Conservation (phyloP, 1,140 invertebrate genomes). For the Drosophila rhopaloa region DNA sequence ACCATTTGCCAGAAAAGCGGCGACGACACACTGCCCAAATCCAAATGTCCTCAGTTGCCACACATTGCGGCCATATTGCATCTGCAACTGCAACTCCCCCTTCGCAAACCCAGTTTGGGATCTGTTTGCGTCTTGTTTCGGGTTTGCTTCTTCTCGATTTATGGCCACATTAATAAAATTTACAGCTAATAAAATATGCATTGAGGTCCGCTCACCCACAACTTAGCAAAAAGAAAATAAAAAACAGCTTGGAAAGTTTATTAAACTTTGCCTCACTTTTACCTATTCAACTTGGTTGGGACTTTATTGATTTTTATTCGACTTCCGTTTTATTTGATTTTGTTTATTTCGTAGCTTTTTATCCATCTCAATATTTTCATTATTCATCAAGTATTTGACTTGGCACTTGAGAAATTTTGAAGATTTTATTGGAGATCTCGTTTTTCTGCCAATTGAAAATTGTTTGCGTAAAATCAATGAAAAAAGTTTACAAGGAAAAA, state of each 20-base stretch:
- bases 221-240: constrained; percentile 18
- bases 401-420: constrained; percentile 46
- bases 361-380: constrained; percentile 50
- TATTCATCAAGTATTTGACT: constrained; percentile 54
- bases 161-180: constrained; percentile 82
- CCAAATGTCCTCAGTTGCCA: constrained; percentile 73
- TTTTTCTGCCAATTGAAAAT: constrained; percentile 30
- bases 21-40: constrained; percentile 79
- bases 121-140: constrained; percentile 65
- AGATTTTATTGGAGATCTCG: constrained; percentile 33
- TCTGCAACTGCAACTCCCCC: constrained; percentile 1
- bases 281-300: constrained; percentile 28
- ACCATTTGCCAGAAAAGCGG: constrained; percentile 25
- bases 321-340: constrained; percentile 47
- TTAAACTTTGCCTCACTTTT: constrained; percentile 37
- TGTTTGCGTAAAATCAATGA: constrained; percentile 1
- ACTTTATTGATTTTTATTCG: constrained; percentile 33
- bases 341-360: constrained; percentile 23
- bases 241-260: constrained; percentile 29
- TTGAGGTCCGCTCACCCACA: constrained; percentile 61
- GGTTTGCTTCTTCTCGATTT: constrained; percentile 64
- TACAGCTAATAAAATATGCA: constrained; percentile 83
- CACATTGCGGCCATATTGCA: constrained; percentile 47
- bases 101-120: constrained; percentile 37
- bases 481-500: neutral